A percentile compares a stretch with the other conserved stretches of the same genome.
Evolutionary conservation across 2,888 invertebrate genomes (phyloP).

Genomic region (Camponotus fellah): DNA sequence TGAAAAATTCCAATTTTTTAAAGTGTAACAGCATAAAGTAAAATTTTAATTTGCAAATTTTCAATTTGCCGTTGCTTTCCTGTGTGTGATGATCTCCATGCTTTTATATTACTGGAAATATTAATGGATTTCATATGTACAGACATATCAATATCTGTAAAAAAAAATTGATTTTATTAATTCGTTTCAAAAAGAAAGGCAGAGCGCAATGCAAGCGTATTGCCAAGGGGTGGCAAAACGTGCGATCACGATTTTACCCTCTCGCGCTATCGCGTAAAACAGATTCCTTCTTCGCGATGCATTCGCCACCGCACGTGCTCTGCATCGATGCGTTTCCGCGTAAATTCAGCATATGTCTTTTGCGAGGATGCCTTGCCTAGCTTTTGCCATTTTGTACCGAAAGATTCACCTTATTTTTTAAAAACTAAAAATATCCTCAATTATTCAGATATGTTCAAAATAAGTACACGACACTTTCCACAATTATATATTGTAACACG

Average conservation of each 20-base stretch:
- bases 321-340: slow-evolving; percentile 50
- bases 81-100: neutral
- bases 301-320: slow-evolving; percentile 64
- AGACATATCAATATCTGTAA: neutral
- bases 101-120: neutral
- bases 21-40: slow-evolving; percentile 1
- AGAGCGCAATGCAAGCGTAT: neutral
- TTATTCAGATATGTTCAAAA: neutral
- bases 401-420: slow-evolving; percentile 21
- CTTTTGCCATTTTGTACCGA: neutral
- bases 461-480: neutral
- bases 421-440: neutral
- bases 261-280: slow-evolving; percentile 54
- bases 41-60: slow-evolving; percentile 20
- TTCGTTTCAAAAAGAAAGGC: neutral
- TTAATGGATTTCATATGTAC: neutral
- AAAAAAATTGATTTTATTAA: slow-evolving; percentile 30
- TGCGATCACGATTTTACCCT: slow-evolving; percentile 28
- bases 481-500: neutral
- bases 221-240: neutral
- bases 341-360: slow-evolving; percentile 55
- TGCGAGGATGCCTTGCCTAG: slow-evolving; percentile 24
- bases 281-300: slow-evolving; percentile 65
- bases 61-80: neutral
- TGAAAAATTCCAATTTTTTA: slow-evolving; percentile 30